Evolutionary conservation across 1,140 invertebrate species (phyloP).

Genomic region (Bradysia coprophila): DNA sequence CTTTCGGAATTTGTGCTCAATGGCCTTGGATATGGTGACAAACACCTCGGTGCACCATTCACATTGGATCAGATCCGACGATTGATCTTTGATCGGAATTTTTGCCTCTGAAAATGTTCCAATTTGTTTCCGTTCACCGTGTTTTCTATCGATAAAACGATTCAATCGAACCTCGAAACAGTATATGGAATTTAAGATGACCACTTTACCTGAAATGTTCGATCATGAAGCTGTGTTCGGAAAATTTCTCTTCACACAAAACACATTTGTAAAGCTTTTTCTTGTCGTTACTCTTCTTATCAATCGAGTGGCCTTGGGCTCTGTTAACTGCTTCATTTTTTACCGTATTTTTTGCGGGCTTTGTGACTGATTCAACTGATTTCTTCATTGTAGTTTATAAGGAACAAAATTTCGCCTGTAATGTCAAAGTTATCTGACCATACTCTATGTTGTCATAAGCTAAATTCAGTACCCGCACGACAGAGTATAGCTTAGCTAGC

Average conservation of each 20-base stretch:
- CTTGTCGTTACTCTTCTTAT: no score
- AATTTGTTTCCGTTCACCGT: neutral
- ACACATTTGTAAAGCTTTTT: no score
- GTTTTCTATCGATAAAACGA: neutral
- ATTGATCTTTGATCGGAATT: neutral
- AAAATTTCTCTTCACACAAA: neutral
- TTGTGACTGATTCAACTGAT: no score
- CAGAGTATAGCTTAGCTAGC: no score
- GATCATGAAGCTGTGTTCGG: neutral
- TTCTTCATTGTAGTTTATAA: no score
- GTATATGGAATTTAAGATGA: neutral
- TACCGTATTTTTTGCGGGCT: no score
- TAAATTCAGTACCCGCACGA: no score
- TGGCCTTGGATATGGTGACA: conserved; percentile 37
- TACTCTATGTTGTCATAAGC: no score
- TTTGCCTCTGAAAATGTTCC: neutral
- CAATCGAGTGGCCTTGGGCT: no score
- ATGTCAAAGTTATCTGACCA: no score
- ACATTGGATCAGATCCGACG: conserved; percentile 25
- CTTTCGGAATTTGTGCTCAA: conserved; percentile 44
- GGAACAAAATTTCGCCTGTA: no score
- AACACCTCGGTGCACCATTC: conserved; percentile 39
- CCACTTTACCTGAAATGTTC: neutral
- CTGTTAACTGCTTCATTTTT: no score
- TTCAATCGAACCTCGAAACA: neutral